phyloP scores from a whole-genome alignment of 2,113 vertebrate species.

The Phoenicopterus ruber region DNA sequence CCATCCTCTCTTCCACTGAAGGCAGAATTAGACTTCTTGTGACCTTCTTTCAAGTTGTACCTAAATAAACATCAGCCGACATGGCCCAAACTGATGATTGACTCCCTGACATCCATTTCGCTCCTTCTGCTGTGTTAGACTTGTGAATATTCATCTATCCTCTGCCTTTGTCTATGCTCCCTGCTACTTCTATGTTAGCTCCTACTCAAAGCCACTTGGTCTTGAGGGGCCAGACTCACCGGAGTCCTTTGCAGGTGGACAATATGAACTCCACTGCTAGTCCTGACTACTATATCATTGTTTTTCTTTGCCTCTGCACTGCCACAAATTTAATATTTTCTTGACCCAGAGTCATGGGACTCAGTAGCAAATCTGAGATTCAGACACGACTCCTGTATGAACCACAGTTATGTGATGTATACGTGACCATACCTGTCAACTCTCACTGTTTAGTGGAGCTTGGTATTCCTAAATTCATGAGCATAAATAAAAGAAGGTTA shows the following conservation, averaged over 20 bases:
- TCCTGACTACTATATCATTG: background rate
- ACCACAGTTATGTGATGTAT: background rate
- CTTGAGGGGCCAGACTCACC: background rate
- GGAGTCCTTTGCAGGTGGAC: background rate
- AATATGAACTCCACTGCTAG: background rate
- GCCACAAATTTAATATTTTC: background rate
- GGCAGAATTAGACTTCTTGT: background rate
- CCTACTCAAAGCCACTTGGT: background rate
- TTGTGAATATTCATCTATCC: background rate
- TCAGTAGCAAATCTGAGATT: background rate
- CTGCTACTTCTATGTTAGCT: background rate
- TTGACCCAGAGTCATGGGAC: background rate
- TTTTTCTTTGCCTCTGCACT: background rate
- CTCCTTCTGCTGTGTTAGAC: background rate
- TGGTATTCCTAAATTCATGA: background rate
- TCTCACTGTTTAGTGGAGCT: background rate
- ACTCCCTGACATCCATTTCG: background rate
- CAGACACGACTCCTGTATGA: background rate
- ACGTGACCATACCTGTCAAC: background rate
- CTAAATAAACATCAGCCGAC: background rate
- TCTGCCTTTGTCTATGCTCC: background rate
- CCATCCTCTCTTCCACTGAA: background rate
- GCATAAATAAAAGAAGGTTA: background rate
- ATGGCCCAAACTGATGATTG: background rate
- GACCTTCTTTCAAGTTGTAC: background rate